phyloP scores from a whole-genome alignment of 1,140 invertebrate species.

The Whitmania pigra region DNA sequence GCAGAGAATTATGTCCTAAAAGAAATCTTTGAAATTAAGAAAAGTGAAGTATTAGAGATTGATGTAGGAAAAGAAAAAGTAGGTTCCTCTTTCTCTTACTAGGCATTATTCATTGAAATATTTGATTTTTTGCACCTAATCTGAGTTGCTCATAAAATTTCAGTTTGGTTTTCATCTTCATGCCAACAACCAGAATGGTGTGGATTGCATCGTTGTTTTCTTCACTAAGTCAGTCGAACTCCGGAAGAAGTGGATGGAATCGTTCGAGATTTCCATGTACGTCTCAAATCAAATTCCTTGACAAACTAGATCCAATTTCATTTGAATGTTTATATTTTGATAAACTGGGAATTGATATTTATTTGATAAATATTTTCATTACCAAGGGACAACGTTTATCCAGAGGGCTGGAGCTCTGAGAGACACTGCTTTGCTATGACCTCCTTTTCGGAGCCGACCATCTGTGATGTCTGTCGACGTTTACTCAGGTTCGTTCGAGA shows the following conservation, averaged over 20 bases:
- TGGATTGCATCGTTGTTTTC: background rate
- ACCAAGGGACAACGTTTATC: slow-evolving; percentile 64
- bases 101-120: too few species aligned
- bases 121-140: too few species aligned
- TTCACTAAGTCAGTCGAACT: background rate
- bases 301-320: background rate
- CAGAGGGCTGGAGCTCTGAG: slow-evolving; percentile 58
- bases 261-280: background rate
- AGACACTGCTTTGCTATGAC: slow-evolving; percentile 75
- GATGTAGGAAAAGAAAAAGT: too few species aligned
- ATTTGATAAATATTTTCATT: background rate
- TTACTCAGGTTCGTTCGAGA: slow-evolving; percentile 31
- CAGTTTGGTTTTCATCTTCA: slow-evolving; percentile 3
- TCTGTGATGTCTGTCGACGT: slow-evolving; percentile 39
- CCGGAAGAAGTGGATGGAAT: slow-evolving; percentile 3
- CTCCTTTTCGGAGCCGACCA: slow-evolving; percentile 64
- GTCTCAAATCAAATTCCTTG: background rate
- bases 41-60: too few species aligned
- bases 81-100: too few species aligned
- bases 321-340: background rate
- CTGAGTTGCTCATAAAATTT: background rate
- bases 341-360: too few species aligned
- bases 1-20: too few species aligned
- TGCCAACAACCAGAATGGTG: background rate
- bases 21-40: too few species aligned